phyloP scores from a whole-genome alignment of 2,888 invertebrate genomes.

The Vannuccia rotundouncinata region DNA sequence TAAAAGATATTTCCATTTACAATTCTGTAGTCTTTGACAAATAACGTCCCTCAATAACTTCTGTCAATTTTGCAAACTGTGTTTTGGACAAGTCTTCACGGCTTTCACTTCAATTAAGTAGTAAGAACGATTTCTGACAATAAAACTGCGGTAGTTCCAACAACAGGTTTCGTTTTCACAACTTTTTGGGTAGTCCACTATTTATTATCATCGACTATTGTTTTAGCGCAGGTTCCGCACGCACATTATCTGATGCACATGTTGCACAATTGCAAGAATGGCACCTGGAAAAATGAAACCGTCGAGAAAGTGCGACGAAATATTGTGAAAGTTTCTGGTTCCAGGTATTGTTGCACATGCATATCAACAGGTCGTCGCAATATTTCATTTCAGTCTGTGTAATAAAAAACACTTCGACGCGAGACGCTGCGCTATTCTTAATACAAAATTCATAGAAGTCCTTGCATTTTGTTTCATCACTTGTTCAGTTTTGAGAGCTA shows the following conservation, averaged over 20 bases:
- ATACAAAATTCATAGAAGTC: neutral
- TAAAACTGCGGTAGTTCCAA: too few relatives aligned
- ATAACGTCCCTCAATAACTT: too few relatives aligned
- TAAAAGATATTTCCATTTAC: too few relatives aligned
- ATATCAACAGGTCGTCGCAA: neutral
- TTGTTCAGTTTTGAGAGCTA: neutral
- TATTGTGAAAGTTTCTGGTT: neutral
- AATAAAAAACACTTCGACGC: neutral
- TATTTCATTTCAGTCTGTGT: neutral
- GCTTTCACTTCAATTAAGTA: too few relatives aligned
- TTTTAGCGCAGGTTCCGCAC: too few relatives aligned
- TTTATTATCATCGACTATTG: too few relatives aligned
- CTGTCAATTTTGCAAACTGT: too few relatives aligned
- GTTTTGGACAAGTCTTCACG: too few relatives aligned
- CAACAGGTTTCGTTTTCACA: too few relatives aligned
- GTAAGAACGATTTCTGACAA: too few relatives aligned
- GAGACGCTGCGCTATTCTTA: neutral
- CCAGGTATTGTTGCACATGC: neutral
- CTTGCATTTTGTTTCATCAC: neutral
- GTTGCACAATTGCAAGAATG: neutral
- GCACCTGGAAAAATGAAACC: neutral
- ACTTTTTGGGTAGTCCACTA: too few relatives aligned
- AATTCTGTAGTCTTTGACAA: too few relatives aligned
- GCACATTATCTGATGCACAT: neutral
- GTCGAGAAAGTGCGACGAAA: neutral